Evolutionary conservation across 2,888 invertebrate species (phyloP), one percentile per base, ranked within the genome.

Genomic region (Choreutis nemorana): DNA sequence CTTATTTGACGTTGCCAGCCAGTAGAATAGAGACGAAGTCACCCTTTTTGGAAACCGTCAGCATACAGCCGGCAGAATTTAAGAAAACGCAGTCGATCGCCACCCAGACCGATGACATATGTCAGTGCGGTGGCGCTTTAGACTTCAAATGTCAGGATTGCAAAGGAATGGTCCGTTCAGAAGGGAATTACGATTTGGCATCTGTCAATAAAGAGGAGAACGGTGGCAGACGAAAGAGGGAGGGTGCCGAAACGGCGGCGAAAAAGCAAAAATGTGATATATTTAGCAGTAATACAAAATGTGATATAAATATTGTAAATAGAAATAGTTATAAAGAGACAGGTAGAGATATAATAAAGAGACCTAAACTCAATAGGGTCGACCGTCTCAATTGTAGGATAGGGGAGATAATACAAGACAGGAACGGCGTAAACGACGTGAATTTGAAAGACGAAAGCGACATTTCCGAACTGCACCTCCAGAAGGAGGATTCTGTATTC

Each of bases 181-280:
- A 67, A n/a, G 77, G 48, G 1, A 75, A 52, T 28, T 75, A 75
- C 41, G 53, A 79, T 27, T 30, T 78, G 9, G 60, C 64, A 0
- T 54, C 57, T 0, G 83, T 83, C 30, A 83, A 83, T 57, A 26
- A 31, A 24, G 39, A 35, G 23, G 50, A 61, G 27, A 58, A 52
- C 24, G 61, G 61, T 5, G 57, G 54, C 5, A 45, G 66, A 20
- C 41, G 62, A 25, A 63, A 59, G 46, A 55, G 55, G 22, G 61
- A 59, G 14, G 64, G 62, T 3, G 63, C 59, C 20, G 60, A 54
- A 6, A 65, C 61, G 34, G 48, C 55, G 45, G 47, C 62, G 36
- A 70, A 73, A 44, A 77, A 77, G 66, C 71, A 57, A 47, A 77
- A 78, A 70, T 78, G 77, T 77, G 78, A 78, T 77, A 77, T 61